These are phyloP conservation scores for Oncorhynchus clarkii DNA, from an alignment of 2,113 vertebrate species.

Conservation along the genomic window DNA sequence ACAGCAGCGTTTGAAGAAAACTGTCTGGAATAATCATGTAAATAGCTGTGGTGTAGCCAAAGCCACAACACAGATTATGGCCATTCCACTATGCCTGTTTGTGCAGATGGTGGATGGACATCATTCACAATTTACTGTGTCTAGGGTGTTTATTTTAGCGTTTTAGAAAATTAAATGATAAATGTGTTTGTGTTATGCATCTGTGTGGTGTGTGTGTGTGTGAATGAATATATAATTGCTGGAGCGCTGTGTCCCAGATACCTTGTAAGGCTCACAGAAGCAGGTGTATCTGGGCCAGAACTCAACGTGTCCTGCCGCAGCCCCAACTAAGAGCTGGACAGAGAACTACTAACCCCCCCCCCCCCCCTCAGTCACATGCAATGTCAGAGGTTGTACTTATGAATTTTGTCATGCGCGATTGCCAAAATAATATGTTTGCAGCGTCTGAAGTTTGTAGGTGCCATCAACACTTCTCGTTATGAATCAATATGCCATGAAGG, in stretches of 20 bases:
- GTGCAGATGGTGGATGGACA: background rate
- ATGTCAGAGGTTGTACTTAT: too few species aligned
- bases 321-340: slow-evolving; percentile 21
- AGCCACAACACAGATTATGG: too few species aligned
- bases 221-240: background rate
- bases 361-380: too few species aligned
- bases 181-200: background rate
- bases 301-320: slow-evolving; percentile 22
- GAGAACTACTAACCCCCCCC: slow-evolving; percentile 22
- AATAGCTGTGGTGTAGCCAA: too few species aligned
- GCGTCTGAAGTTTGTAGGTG: too few species aligned
- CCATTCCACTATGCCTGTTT: too few species aligned
- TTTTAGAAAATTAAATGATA: background rate
- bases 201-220: background rate
- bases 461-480: too few species aligned
- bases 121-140: background rate
- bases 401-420: too few species aligned
- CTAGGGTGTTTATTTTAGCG: background rate
- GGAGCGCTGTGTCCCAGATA: slow-evolving; percentile 43
- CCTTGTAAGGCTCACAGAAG: slow-evolving; percentile 49
- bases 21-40: background rate
- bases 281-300: slow-evolving; percentile 59
- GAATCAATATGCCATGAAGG: too few species aligned
- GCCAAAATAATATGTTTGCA: too few species aligned
- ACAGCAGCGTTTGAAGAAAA: background rate